Base-by-base conservation (phyloP, 2,888 invertebrate genomes). In the Dendrolimus houi region DNA sequence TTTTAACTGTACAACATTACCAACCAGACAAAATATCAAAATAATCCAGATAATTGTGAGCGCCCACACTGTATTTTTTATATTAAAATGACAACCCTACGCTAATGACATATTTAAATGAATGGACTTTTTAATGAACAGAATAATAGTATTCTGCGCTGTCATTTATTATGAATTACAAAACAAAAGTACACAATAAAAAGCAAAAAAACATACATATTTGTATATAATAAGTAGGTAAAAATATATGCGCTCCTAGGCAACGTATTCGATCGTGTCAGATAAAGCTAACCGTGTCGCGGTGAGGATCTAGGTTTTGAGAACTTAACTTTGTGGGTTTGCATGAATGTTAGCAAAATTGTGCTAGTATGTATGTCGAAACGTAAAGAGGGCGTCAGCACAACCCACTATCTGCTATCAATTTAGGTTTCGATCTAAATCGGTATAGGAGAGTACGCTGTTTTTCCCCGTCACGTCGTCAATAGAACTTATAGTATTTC, bases 251-350 rank as follows among this genome's bases (percentile, higher is more conserved):
- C 63, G 67, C 70, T 70, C 66, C 70, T 70, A 69, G 70, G 71
- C 69, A 67, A 64, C 68, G 67, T 65, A 69, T 72, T 71, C 67
- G 73, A 79, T 79, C 69, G 75, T 70, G 69, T 72, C 71, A 81
- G 84, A 86, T 85, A 83, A 79, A 77, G 73, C 69, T 77, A 85
- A 85, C 84, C 80, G 83, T 85, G 85, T 84, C 77, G 78, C 72
- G 68, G 66, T 68, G 75, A 74, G 74, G 81, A 87, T 85, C 81
- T 86, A 81, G 87, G 86, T 87, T 85, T 87, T 65, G 76, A 82
- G 86, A 65, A 72, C 86, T 71, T 79, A 74, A 77, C 77, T 80
- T 77, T 73, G 78, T 78, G 74, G 79, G 72, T 76, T 72, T 75
- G 73, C 73, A 71, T 73, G 72, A 75, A 76, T 77, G 74, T 74